Evolutionary conservation across 1,140 invertebrate genomes (phyloP), one percentile per base, ranked within the genome.

Genomic region (Bilobella aurantiaca): DNA sequence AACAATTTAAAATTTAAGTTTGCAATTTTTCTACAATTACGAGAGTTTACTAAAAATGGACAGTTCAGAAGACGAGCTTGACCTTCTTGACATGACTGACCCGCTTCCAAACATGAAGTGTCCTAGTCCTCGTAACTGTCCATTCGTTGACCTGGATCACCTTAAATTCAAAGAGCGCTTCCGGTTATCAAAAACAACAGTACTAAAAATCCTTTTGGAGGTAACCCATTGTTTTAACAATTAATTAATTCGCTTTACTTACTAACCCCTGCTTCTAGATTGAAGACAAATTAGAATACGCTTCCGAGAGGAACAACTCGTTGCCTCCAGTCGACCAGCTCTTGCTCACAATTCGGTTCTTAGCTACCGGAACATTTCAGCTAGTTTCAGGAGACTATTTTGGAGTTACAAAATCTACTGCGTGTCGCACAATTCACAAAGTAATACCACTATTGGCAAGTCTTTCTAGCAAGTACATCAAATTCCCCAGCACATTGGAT

Each of bases 301-400:
- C 5, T 16, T 12, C 23, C 14, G 49, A 56, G 5, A 12, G 21
- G 49, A 56, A 56, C 49, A 56, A 56, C 14, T 16, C 5, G 14
- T 25, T 16, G 25, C 12, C 49, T 23, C 49, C 14, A 8, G 25
- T 27, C 8, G 31, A 60, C 31, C 28, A 27, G 27, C 14, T 27
- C 3, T 23, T 14, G 12, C 8, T 60, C 8, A 5, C 58, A 5
- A 8, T 60, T 18, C 29, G 14, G 8, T 60, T 14, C 58, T 27
- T 31, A 18, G 14, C 58, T 37, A 60, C 58, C 21, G 56, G 56
- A 23, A 57, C 56, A 16, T 57, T 57, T 57, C 56, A 57, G 28
- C 16, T 57, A 21, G 56, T 57, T 21, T 57, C 23, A 57, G 58
- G 58, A 8, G 58, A 60, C 29, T 37, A 53, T 3, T 42, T 57